Evolutionary conservation across 1,140 invertebrate species (phyloP).

Genomic region (Panulirus ornatus): DNA sequence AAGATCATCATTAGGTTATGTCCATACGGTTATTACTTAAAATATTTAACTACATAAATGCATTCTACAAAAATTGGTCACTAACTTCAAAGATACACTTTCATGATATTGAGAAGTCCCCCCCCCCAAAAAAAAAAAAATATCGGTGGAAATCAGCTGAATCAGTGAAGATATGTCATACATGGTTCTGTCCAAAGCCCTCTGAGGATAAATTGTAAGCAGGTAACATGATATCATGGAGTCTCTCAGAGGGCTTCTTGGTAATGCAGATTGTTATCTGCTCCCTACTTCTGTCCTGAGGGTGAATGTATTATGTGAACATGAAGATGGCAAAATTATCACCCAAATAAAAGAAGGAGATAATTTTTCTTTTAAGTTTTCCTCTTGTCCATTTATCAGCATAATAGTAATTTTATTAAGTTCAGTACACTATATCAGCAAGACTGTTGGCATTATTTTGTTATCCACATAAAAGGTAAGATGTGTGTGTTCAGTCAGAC

Average conservation of each 20-base stretch:
- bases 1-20: not conserved
- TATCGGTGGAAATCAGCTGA: constrained; percentile 52
- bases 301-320: constrained; percentile 70
- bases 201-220: constrained; percentile 51
- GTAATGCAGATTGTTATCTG: constrained; percentile 62
- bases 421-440: no score
- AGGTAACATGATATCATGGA: constrained; percentile 33
- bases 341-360: constrained; percentile 56
- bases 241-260: constrained; percentile 66
- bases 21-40: not conserved
- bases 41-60: not conserved
- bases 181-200: constrained; percentile 54
- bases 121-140: not conserved
- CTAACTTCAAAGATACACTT: not conserved
- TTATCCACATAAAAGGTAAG: no score
- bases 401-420: no score
- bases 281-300: constrained; percentile 65
- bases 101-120: not conserved
- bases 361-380: not conserved
- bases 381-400: no score
- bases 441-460: no score
- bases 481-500: no score
- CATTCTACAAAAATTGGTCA: not conserved
- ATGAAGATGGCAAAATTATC: constrained; percentile 51
- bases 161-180: constrained; percentile 23